Conservation (phyloP, 2,888 invertebrate genomes). For the Phalangium opilio region DNA sequence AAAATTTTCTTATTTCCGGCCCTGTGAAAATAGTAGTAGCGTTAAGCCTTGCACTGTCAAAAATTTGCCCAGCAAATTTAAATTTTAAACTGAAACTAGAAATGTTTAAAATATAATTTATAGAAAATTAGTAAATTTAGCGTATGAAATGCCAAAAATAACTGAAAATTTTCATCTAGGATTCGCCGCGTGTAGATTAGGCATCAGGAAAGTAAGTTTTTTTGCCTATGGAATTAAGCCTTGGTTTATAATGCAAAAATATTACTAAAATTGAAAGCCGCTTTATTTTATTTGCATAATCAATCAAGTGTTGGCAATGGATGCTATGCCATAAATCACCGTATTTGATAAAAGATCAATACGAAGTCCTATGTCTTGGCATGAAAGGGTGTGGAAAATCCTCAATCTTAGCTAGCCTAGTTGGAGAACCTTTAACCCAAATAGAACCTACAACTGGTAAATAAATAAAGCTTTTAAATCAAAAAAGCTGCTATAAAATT, state of each 20-base stretch:
- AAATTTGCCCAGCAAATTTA: too few species aligned
- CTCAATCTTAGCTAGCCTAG: slow-evolving; percentile 19
- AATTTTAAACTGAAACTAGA: too few species aligned
- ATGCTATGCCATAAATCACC: slow-evolving; percentile 19
- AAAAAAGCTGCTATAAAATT: too few species aligned
- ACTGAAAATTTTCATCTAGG: slow-evolving; percentile 15
- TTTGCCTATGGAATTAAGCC: too few species aligned
- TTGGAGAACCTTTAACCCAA: slow-evolving; percentile 15
- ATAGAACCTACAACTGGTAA: slow-evolving; percentile 20
- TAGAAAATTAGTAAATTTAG: too few species aligned
- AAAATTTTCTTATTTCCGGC: too few species aligned
- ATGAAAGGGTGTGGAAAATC: slow-evolving; percentile 20
- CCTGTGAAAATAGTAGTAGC: too few species aligned
- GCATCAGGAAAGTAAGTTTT: slow-evolving; percentile 18
- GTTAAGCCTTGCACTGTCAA: too few species aligned
- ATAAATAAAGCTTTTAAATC: neutral
- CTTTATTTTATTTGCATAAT: too few species aligned
- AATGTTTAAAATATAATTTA: too few species aligned
- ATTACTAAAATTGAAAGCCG: too few species aligned
- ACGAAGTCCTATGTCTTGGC: slow-evolving; percentile 20
- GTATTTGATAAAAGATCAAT: slow-evolving; percentile 19
- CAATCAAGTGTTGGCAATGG: slow-evolving; percentile 21
- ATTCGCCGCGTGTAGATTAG: slow-evolving; percentile 19
- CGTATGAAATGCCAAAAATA: slow-evolving; percentile 11
- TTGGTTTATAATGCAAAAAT: too few species aligned